A percentile compares a stretch with the other conserved stretches of the same genome.
phyloP scores from a whole-genome alignment of 2,888 invertebrate genomes.

The Blastobasis lacticolella region DNA sequence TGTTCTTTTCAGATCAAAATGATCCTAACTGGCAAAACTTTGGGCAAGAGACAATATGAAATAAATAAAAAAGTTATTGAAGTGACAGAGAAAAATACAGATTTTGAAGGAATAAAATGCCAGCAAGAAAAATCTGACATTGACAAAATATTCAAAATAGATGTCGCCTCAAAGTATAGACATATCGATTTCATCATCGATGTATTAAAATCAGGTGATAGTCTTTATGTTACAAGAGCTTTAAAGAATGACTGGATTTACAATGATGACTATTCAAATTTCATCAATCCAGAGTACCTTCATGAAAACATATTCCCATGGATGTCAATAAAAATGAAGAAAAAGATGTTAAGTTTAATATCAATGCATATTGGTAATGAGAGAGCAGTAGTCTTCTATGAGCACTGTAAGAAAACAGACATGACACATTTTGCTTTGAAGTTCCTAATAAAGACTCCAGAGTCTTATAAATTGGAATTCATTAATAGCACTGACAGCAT shows the following conservation, averaged over 20 bases:
- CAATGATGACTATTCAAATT: constrained; percentile 25
- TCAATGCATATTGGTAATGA: constrained; percentile 28
- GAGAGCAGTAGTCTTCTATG: constrained; percentile 30
- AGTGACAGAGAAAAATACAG: constrained; percentile 15
- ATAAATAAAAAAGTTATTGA: constrained; percentile 32
- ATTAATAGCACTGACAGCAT: constrained; percentile 15
- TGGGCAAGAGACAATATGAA: constrained; percentile 31
- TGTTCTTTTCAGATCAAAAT: background rate
- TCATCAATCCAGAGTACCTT: constrained; percentile 37
- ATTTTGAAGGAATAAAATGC: constrained; percentile 26
- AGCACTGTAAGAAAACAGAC: constrained; percentile 30
- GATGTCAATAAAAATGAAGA: constrained; percentile 48
- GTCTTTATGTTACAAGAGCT: constrained; percentile 37
- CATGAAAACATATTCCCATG: constrained; percentile 38
- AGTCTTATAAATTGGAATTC: constrained; percentile 30
- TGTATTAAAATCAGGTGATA: constrained; percentile 40
- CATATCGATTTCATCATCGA: constrained; percentile 41
- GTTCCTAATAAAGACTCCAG: constrained; percentile 34
- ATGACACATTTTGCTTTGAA: constrained; percentile 29
- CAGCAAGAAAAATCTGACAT: constrained; percentile 30
- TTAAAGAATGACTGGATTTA: constrained; percentile 44
- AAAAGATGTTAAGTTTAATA: constrained; percentile 32
- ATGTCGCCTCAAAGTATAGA: constrained; percentile 40
- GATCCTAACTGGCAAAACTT: constrained; percentile 24
- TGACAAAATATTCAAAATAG: constrained; percentile 47